Conservation (phyloP, 2,113 vertebrate genomes). For the Ammodytes marinus region DNA sequence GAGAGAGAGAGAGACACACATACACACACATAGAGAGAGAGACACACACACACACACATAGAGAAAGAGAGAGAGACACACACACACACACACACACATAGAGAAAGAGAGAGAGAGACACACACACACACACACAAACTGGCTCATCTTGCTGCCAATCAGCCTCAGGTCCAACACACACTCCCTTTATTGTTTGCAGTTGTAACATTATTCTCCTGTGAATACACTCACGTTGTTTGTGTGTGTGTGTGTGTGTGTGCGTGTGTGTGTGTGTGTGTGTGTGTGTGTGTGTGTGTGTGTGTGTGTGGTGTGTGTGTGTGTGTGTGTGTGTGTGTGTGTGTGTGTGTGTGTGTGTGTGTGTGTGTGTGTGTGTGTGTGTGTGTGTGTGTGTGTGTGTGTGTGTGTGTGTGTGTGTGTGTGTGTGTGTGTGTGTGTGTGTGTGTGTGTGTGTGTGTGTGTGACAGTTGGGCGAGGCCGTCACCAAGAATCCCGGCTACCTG, state of each 20-base stretch:
- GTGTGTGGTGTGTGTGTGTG: conserved; percentile 3
- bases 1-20: too few species aligned
- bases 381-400: neutral
- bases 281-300: neutral
- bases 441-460: conserved; percentile 30
- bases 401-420: neutral
- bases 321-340: conserved; percentile 16
- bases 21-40: too few species aligned
- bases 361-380: neutral
- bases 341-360: conserved; percentile 31
- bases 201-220: neutral
- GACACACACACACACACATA: too few species aligned
- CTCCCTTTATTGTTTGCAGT: neutral
- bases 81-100: too few species aligned
- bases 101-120: too few species aligned
- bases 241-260: neutral
- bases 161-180: too few species aligned
- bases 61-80: too few species aligned
- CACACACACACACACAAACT: too few species aligned
- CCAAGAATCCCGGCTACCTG: conserved; percentile 76
- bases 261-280: too few species aligned
- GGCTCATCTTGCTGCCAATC: too few species aligned
- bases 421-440: conserved; percentile 7
- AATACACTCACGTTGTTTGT: conserved; percentile 31
- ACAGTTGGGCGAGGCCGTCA: conserved; percentile 72